Base-by-base conservation (phyloP, 2,888 invertebrate genomes). In the Xylota segnis region DNA sequence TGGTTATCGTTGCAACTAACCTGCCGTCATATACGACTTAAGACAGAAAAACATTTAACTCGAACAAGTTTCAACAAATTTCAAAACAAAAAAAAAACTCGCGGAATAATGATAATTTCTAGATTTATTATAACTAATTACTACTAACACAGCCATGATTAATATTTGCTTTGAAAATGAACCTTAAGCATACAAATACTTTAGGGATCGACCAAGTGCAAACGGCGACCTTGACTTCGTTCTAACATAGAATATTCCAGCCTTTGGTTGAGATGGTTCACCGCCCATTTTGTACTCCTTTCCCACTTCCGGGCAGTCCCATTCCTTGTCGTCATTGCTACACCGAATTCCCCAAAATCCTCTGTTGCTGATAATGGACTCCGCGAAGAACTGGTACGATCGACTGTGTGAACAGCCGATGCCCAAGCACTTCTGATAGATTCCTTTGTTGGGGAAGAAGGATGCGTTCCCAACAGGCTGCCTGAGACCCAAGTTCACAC, bases 371-470 rank as follows among this genome's bases (percentile, higher is more conserved):
- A 89, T 91, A 6, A 91, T 90, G 0, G 91, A 89, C 61, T 91
- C 91, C 23, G 92, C 90, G 86, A 91, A 92, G 63, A 90, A 92
- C 63, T 90, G 87, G 66, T 91, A 89, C 0, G 92, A 90, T 1
- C 92, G 89, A 37, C 89, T 89, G 78, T 92, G 92, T 0, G 92
- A 91, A 37, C 92, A 92, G 0, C 91, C 91, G 81, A 89, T 88
- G 0, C 88, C 83, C 72, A 92, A 91, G 76, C 93, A 93, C 61
- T 92, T 91, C 87, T 93, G 93, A n/a, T 87, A 88, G 7, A 82
- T 87, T 7, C 93, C 93, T 71, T 90, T 92, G 47, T 93, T 93
- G 0, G 93, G 92, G 87, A 91, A 93, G 86, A 93, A 93, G 3
- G 91, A 91, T 0, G 92, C 91, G 87, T 91, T 90, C 0, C 93